Evolutionary conservation across 2,888 invertebrate genomes (phyloP), one percentile per base, ranked within the genome.

Genomic region (Torymus auratus): DNA sequence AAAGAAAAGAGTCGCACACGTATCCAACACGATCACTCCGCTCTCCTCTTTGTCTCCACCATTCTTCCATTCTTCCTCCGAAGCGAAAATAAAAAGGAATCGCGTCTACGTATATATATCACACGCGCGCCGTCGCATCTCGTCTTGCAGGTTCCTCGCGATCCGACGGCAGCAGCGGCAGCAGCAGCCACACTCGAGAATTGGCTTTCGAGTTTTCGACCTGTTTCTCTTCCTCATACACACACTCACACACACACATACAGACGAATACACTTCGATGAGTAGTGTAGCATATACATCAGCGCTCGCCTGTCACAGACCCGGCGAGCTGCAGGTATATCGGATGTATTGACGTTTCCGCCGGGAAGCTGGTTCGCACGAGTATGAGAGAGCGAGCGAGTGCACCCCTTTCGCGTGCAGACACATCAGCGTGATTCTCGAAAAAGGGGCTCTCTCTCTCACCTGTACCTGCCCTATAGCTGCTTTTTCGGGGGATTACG

Each of bases 151-250:
- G 52, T 76, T 67, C 58, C 67, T 75, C 67, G 68, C 56, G 3
- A 60, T 73, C 69, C 77, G 80, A 61, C 75, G 81, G 61, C 73
- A 62, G 7, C 41, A 83, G 78, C 83, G 7, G 28, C 28, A 28
- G 28, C 28, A 3, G 7, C 41, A 4, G 83, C 84, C 86, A 85
- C 74, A 70, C 87, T 87, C 86, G 86, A 87, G 85, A 88, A 87
- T 88, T 86, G 87, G 86, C 88, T 86, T 87, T 82, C 84, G 81
- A 77, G 80, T 80, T 83, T 84, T 84, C 85, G 86, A 87, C 86
- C 86, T 87, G 86, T 85, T 79, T 83, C 61, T 67, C 53, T 23
- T 20, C 20, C 64, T 71, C 53, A 55, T 64, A 55, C 61, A 58
- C 62, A 70, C 71, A 72, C 13, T 64, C 81, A 50, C 7, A 28